A percentile compares a stretch with the other conserved stretches of the same genome.
Evolutionary conservation across 2,113 vertebrate genomes (phyloP).

Genomic region (Equus quagga): DNA sequence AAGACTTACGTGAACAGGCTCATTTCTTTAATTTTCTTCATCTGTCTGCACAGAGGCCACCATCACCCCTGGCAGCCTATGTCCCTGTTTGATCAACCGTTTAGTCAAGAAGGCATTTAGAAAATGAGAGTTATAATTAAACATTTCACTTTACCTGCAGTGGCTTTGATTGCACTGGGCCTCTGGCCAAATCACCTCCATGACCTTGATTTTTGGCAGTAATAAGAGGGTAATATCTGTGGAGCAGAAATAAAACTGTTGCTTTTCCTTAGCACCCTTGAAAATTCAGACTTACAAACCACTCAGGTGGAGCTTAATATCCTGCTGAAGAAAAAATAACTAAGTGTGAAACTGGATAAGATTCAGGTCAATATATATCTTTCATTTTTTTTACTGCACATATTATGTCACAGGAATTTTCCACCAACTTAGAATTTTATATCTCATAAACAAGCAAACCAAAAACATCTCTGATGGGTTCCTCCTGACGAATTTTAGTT

Average conservation of each 20-base stretch:
- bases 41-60: not conserved
- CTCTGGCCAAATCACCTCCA: constrained; percentile 58
- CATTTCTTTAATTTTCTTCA: constrained; percentile 12
- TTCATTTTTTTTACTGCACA: not conserved
- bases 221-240: constrained; percentile 12
- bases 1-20: not conserved
- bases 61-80: not conserved
- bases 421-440: not conserved
- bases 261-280: constrained; percentile 31
- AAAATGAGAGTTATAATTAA: constrained; percentile 73
- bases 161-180: constrained; percentile 61
- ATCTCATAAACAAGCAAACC: not conserved
- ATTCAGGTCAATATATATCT: not conserved
- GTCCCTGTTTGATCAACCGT: constrained; percentile 24
- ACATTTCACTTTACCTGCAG: constrained; percentile 53
- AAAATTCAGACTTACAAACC: constrained; percentile 29
- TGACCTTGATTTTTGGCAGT: constrained; percentile 61
- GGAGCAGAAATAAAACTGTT: constrained; percentile 51
- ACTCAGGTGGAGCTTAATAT: not conserved
- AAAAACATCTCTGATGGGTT: not conserved
- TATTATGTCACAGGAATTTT: constrained; percentile 11
- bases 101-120: constrained; percentile 55
- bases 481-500: not conserved
- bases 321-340: not conserved
- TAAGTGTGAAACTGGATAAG: not conserved